phyloP scores from a whole-genome alignment of 1,140 invertebrate genomes.

The Brachionus plicatilis region DNA sequence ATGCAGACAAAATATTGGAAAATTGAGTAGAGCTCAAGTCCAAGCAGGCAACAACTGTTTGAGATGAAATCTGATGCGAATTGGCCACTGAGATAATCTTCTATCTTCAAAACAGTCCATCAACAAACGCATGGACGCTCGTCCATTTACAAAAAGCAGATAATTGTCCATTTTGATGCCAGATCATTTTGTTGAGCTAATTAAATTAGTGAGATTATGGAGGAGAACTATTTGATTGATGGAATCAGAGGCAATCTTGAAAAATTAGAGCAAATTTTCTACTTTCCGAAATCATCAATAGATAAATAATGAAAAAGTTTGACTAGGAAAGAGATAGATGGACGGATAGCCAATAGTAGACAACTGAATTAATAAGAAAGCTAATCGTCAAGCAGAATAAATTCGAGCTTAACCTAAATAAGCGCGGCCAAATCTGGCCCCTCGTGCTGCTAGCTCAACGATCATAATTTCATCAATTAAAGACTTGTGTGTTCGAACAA shows the following conservation, averaged over 20 bases:
- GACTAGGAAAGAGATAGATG: neutral
- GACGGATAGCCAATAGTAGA: neutral
- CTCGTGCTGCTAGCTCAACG: neutral
- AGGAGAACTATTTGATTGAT: neutral
- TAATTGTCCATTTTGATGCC: slow-evolving; percentile 28
- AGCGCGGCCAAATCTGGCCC: neutral
- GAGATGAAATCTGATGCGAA: neutral
- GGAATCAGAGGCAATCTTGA: neutral
- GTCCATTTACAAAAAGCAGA: neutral
- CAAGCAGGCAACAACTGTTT: neutral
- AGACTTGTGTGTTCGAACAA: slow-evolving; percentile 1
- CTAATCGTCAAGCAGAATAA: slow-evolving; percentile 34
- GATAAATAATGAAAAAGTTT: neutral
- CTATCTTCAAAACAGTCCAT: slow-evolving; percentile 27
- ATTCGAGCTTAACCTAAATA: neutral
- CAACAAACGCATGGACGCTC: neutral
- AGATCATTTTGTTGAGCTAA: slow-evolving; percentile 1
- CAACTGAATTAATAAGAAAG: slow-evolving; percentile 34
- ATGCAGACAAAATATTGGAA: too few species aligned
- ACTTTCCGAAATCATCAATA: neutral
- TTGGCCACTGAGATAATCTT: neutral
- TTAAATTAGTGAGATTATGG: neutral
- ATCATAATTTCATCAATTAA: slow-evolving; percentile 29
- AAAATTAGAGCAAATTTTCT: slow-evolving; percentile 5
- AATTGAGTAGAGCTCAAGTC: neutral